Percentiles rank a stretch among this genome's conserved stretches.
Evolutionary conservation across 2,888 invertebrate genomes (phyloP).

Genomic region (Lochmaea capreae): DNA sequence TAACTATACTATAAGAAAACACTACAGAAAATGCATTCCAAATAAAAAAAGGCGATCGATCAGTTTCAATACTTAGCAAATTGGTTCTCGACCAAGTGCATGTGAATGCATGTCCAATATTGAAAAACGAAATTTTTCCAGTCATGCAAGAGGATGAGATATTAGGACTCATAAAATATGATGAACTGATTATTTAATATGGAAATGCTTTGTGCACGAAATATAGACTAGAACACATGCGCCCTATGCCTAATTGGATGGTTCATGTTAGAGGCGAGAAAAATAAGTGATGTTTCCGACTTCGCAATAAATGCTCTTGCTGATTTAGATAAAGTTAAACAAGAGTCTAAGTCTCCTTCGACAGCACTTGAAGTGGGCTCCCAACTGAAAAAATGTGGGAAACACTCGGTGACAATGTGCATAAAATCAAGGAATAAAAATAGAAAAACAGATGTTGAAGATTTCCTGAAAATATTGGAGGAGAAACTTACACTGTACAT

Average conservation of each 20-base stretch:
- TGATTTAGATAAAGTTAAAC: constrained; percentile 30
- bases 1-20: constrained; percentile 43
- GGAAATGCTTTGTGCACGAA: constrained; percentile 46
- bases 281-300: constrained; percentile 26
- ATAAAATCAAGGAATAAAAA: constrained; percentile 40
- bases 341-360: constrained; percentile 32
- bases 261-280: constrained; percentile 22
- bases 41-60: constrained; percentile 37
- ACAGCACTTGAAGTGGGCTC: constrained; percentile 43
- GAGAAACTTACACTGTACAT: constrained; percentile 26
- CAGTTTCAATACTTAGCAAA: constrained; percentile 35
- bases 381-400: constrained; percentile 41
- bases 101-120: constrained; percentile 33
- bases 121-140: constrained; percentile 43
- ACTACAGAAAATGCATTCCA: constrained; percentile 41
- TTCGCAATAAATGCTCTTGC: constrained; percentile 34
- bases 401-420: constrained; percentile 27
- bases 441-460: constrained; percentile 26
- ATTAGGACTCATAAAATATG: constrained; percentile 43
- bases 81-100: constrained; percentile 38
- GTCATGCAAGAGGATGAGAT: constrained; percentile 46
- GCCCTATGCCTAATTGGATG: constrained; percentile 40
- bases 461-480: constrained; percentile 33
- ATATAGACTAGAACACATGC: constrained; percentile 41
- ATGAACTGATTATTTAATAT: constrained; percentile 46